phyloP scores from a whole-genome alignment of 2,113 vertebrate species.

The Pseudopipra pipra region DNA sequence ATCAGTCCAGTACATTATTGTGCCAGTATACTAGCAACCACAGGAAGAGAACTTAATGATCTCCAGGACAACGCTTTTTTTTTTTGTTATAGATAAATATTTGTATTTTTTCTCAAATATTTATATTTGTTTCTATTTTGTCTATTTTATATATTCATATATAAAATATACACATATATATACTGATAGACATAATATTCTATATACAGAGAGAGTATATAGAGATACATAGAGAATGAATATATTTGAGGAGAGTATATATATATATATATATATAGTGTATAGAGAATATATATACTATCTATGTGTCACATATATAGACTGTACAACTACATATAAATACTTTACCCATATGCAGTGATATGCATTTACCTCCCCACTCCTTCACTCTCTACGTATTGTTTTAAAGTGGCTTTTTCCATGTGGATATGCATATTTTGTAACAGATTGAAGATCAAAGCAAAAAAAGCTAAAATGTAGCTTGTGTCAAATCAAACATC shows the following conservation, averaged over 20 bases:
- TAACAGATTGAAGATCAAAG: not conserved
- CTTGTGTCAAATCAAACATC: not conserved
- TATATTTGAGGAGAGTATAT: not conserved
- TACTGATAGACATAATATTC: not conserved
- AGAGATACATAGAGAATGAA: not conserved
- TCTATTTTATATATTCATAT: not conserved
- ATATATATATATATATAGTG: not conserved
- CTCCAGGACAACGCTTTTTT: not conserved
- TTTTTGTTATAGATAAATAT: not conserved
- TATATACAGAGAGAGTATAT: not conserved
- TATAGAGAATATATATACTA: not conserved
- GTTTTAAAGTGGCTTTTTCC: not conserved
- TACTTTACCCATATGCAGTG: not conserved
- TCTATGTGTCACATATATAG: not conserved
- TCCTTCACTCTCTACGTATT: fast-evolving
- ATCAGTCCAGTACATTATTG: not conserved
- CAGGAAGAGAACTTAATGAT: not conserved
- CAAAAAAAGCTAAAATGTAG: not conserved
- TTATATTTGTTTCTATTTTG: not conserved
- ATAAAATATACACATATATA: not conserved
- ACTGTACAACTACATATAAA: not conserved
- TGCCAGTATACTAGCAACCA: not conserved
- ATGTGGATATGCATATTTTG: not conserved
- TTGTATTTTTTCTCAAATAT: not conserved
- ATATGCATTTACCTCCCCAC: not conserved